Conservation (phyloP, 2,113 vertebrate genomes). For the Gadus chalcogrammus region DNA sequence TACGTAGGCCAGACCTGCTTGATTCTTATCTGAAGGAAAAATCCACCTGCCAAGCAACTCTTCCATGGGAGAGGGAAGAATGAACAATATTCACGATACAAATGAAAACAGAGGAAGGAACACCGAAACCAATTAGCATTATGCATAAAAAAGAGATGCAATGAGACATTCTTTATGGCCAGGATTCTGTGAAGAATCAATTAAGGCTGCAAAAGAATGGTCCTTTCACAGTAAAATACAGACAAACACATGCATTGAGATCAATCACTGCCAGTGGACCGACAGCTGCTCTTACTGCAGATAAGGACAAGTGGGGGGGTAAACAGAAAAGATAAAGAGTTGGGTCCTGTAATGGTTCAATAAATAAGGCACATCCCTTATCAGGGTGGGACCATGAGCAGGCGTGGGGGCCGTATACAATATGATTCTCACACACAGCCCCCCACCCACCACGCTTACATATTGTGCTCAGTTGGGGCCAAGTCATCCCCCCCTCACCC, state of each 20-base stretch:
- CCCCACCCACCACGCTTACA: conserved; percentile 43
- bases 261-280: conserved; percentile 1
- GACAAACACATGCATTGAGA: conserved; percentile 7
- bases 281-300: conserved; percentile 8
- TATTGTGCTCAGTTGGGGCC: conserved; percentile 61
- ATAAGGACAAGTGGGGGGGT: conserved; percentile 21
- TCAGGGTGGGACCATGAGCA: conserved; percentile 50
- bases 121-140: conserved; percentile 29
- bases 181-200: too few relatives aligned
- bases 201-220: too few relatives aligned
- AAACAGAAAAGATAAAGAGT: conserved; percentile 18
- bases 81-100: too few relatives aligned
- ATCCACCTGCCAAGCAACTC: background rate
- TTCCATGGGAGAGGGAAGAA: too few relatives aligned
- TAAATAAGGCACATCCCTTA: conserved; percentile 53
- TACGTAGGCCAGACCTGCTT: conserved; percentile 3
- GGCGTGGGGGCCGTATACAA: conserved; percentile 39
- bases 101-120: conserved; percentile 8
- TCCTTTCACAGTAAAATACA: background rate
- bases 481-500: conserved; percentile 53
- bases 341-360: conserved; percentile 29
- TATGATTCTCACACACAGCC: conserved; percentile 33
- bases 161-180: too few relatives aligned
- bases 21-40: conserved; percentile 25
- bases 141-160: too few relatives aligned